Base-by-base conservation (phyloP, 2,797 vertebrate species). In the Parotocinclus haroldoi region DNA sequence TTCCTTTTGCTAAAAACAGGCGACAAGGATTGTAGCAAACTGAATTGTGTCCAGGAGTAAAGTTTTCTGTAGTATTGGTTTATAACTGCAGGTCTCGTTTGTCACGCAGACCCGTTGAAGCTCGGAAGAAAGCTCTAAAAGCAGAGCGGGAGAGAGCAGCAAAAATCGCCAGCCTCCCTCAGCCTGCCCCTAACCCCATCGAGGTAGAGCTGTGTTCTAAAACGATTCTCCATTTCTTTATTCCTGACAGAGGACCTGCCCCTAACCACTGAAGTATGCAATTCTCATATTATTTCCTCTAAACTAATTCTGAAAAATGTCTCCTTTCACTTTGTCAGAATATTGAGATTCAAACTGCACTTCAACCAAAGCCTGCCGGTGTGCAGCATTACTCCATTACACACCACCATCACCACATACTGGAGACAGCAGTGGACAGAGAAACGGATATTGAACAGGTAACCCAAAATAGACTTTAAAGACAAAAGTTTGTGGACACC, bases 91-190 rank as follows among this genome's bases (percentile, higher is more conserved):
- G 27, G 27, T 36, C 11, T 11, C 50, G 10, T 54, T 7, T 37
- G 49, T 13, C n/a, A 13, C 10, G 6, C 68, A 84, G 95, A 77
- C 80, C 73, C 37, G 77, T 85, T 64, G 86, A 87, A 59, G 89
- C 93, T 19, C 91, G 94, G 58, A 94, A 85, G 68, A 92, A 82
- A 66, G 94, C 92, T 0, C 81, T 98, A 16, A 81, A 89, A 69
- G 71, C 88, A 9, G 96, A 99, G 82, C 96, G 89, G 80, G 85
- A 92, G 66, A 89, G 96, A 76, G 88, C 96, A 1, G 85, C 90
- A 2, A 94, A 84, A 81, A 87, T 98, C 58, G 88, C 92, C 44
- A 91, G 90, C 66, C 88, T 96, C 6, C 95, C 95, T 0, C 85
- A 84, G 0, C 93, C 90, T 54, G 88, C 80, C 0, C 86, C 91